These are phyloP conservation scores for Aromia moschata DNA, from an alignment of 2,888 invertebrate genomes.

Conservation along the genomic window DNA sequence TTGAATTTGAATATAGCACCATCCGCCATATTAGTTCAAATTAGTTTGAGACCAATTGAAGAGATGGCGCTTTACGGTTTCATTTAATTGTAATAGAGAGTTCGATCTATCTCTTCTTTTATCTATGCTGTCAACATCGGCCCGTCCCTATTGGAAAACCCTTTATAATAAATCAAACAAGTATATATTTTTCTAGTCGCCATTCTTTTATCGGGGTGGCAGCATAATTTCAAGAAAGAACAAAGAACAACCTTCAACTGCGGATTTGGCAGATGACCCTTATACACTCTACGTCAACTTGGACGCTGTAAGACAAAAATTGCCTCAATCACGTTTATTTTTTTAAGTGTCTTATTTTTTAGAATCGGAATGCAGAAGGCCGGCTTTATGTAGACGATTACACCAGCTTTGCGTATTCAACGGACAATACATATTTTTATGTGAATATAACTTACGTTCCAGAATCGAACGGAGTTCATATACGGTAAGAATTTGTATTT, in stretches of 20 bases:
- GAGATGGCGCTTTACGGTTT: too few species aligned
- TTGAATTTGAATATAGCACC: too few species aligned
- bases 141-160: too few species aligned
- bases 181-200: constrained; percentile 6
- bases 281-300: constrained; percentile 39
- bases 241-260: constrained; percentile 32
- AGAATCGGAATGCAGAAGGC: constrained; percentile 73
- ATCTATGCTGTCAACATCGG: too few species aligned
- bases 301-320: constrained; percentile 32
- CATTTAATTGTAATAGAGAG: too few species aligned
- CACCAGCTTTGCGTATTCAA: constrained; percentile 69
- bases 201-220: constrained; percentile 33
- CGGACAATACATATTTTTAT: constrained; percentile 31
- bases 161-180: background rate
- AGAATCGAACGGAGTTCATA: background rate
- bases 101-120: too few species aligned
- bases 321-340: background rate
- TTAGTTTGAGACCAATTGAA: too few species aligned
- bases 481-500: constrained; percentile 3
- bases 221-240: constrained; percentile 42
- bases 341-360: constrained; percentile 21
- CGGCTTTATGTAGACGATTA: constrained; percentile 91
- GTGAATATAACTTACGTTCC: constrained; percentile 16
- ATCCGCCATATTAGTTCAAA: too few species aligned
- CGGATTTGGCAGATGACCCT: constrained; percentile 35